Percentiles rank a stretch among this genome's conserved stretches.
Conservation (phyloP, 2,113 vertebrate genomes). For the Rhagologus leucostigma region DNA sequence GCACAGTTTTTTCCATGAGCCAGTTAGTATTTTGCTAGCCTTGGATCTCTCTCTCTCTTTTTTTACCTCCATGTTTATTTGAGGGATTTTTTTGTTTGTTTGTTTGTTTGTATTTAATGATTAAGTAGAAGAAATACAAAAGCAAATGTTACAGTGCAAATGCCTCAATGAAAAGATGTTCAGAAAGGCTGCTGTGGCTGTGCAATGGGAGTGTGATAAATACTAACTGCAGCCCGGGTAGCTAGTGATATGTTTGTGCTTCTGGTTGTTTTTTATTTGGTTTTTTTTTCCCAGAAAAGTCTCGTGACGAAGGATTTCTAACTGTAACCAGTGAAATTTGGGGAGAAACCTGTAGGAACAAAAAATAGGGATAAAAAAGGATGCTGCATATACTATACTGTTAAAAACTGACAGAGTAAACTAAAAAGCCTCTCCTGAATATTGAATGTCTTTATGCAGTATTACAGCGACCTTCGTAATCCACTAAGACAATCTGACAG, state of each 20-base stretch:
- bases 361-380: background rate
- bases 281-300: background rate
- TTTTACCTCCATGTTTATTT: background rate
- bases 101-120: background rate
- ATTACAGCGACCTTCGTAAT: background rate
- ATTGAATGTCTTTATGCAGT: background rate
- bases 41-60: background rate
- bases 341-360: background rate
- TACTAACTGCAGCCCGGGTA: background rate
- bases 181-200: background rate
- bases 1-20: background rate
- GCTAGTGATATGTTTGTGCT: background rate
- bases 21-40: background rate
- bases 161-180: background rate
- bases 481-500: background rate
- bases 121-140: background rate
- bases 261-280: background rate
- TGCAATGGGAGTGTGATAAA: background rate
- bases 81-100: background rate
- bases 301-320: background rate
- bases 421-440: background rate
- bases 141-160: background rate
- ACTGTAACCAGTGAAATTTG: background rate
- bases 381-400: rapidly evolving
- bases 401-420: background rate